Evolutionary conservation across 1,140 invertebrate species (phyloP), one percentile per base, ranked within the genome.

Genomic region (Diachasmimorpha longicaudata): DNA sequence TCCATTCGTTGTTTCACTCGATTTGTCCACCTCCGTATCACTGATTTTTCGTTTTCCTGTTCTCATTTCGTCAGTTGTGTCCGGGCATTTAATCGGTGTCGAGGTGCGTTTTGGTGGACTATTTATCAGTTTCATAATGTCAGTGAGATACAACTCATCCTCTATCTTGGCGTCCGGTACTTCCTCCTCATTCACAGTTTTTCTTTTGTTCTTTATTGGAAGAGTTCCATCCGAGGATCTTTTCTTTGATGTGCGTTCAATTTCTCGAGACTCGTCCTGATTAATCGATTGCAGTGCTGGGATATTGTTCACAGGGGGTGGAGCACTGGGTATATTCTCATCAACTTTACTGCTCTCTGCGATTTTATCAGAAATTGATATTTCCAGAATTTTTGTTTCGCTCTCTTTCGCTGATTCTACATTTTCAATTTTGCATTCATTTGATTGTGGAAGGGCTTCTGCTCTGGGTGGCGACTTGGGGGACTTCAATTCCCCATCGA

Each of bases 81-180:
- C 4, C 48, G 31, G n/a, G 31, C 23, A 63, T 31, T 13, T 63
- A 31, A 63, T 31, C 14, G 23, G 23, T 11, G 58, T 23, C 21
- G 19, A 19, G 58, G 58, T 46, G 0, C 36, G 68, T 58, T 78
- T 81, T 63, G 83, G 36, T 21, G 68, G 77, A 39, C 58, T 63
- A 5, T 82, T 73, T 9, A 83, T 83, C 9, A 83, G 72, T 31
- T 82, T 80, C 76, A 82, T 81, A 8, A 83, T 82, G 67, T 86
- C 81, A 0, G 78, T 77, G 0, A 84, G 37, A 39, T 72, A 78
- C n/a, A 81, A 16, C 21, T 83, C 78, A 0, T 85, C 81, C 0
- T 70, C 72, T 0, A 74, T 39, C 4, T 31, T 6, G 58, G 77
- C 37, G 48, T 81, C 78, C 1, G 82, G 75, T 8, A 71, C 21